Conservation (phyloP, 2,113 vertebrate species). For the Calonectris borealis region DNA sequence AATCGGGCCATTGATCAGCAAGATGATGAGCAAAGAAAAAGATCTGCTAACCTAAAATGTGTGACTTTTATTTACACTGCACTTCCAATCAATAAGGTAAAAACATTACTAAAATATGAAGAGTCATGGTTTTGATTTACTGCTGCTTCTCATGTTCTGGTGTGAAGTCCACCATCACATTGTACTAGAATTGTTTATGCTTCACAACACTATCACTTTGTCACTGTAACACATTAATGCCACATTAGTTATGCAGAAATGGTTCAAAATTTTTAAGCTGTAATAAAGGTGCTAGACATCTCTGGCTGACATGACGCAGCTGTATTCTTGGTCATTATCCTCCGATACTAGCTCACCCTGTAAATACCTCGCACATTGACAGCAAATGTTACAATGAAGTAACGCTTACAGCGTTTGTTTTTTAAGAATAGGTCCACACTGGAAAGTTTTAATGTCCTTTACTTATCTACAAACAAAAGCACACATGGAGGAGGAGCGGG, state of each 20-base stretch:
- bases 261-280: slow-evolving; percentile 14
- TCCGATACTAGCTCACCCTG: slow-evolving; percentile 20
- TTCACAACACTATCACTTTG: slow-evolving; percentile 13
- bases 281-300: neutral
- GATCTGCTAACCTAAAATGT: slow-evolving; percentile 26
- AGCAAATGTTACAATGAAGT: neutral
- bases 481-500: neutral
- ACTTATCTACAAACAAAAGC: neutral
- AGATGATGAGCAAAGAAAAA: slow-evolving; percentile 53
- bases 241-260: slow-evolving; percentile 15
- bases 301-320: neutral
- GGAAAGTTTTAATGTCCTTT: neutral
- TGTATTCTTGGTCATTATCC: slow-evolving; percentile 27
- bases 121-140: slow-evolving; percentile 41
- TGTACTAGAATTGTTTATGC: neutral
- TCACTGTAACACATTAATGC: slow-evolving; percentile 19
- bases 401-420: neutral
- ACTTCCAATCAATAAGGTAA: slow-evolving; percentile 54
- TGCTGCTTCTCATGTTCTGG: neutral
- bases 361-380: neutral
- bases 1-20: slow-evolving; percentile 51
- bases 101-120: slow-evolving; percentile 54
- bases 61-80: slow-evolving; percentile 34
- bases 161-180: slow-evolving; percentile 8
- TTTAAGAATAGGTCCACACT: neutral